A percentile compares a stretch with the other conserved stretches of the same genome.
These are phyloP conservation scores for Globia sparganii DNA, from an alignment of 2,888 invertebrate species.

Conservation along the genomic window DNA sequence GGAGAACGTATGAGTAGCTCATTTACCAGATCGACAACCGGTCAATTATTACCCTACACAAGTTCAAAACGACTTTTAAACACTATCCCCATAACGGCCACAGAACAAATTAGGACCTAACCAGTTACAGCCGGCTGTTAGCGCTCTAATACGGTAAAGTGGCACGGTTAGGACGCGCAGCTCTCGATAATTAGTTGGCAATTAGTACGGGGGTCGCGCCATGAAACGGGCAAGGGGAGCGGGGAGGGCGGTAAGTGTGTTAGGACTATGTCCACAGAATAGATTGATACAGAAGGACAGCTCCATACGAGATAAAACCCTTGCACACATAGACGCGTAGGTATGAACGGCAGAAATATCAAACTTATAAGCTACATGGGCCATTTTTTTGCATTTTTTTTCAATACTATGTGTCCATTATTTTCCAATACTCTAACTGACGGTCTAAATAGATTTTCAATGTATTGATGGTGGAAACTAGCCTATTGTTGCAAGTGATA, in stretches of 20 bases:
- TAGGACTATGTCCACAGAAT: constrained; percentile 13
- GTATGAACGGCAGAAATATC: too few relatives aligned
- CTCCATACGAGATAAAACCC: background rate
- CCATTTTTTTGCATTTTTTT: too few relatives aligned
- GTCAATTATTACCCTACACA: background rate
- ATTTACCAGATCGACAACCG: background rate
- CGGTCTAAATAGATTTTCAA: too few relatives aligned
- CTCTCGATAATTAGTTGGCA: constrained; percentile 63
- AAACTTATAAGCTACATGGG: too few relatives aligned
- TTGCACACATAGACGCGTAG: background rate
- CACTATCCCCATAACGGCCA: constrained; percentile 21
- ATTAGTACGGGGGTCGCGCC: constrained; percentile 50
- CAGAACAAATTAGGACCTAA: constrained; percentile 30
- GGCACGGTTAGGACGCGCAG: constrained; percentile 46
- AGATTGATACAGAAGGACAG: constrained; percentile 6
- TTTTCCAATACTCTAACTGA: too few relatives aligned
- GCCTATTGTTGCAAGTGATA: background rate
- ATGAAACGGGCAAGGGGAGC: constrained; percentile 21
- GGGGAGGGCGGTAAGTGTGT: constrained; percentile 35
- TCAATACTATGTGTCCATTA: too few relatives aligned
- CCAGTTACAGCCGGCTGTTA: constrained; percentile 43
- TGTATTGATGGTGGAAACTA: too few relatives aligned
- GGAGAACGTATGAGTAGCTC: background rate
- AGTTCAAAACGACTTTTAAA: constrained; percentile 20
- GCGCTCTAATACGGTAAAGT: constrained; percentile 47